These are phyloP conservation scores for Neuroterus valhalla DNA, from an alignment of 1,140 invertebrate species.

Conservation along the genomic window DNA sequence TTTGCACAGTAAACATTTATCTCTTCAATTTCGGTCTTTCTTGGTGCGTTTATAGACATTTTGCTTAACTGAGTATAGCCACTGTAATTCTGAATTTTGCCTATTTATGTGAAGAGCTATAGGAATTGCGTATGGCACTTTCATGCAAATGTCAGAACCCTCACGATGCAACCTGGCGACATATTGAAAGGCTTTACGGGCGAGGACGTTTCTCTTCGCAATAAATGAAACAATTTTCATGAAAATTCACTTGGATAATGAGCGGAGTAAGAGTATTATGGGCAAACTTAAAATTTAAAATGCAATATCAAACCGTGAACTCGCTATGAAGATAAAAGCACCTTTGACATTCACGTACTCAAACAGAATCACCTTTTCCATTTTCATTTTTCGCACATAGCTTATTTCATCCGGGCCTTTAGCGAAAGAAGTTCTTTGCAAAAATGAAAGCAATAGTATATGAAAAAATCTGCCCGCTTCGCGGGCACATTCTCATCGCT, in stretches of 20 bases:
- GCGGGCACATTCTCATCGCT: too few species aligned
- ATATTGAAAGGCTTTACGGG: constrained; percentile 25
- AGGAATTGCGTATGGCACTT: constrained; percentile 51
- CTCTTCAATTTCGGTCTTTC: neutral
- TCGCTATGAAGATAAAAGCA: constrained; percentile 10
- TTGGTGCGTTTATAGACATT: constrained; percentile 19
- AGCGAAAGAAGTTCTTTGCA: neutral
- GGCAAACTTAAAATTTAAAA: constrained; percentile 19
- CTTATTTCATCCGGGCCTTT: neutral
- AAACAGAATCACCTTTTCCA: neutral
- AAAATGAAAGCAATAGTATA: neutral
- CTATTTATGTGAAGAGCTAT: constrained; percentile 53
- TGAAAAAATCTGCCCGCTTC: too few species aligned
- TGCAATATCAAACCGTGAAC: constrained; percentile 17
- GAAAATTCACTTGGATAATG: constrained; percentile 15
- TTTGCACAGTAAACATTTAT: constrained; percentile 17
- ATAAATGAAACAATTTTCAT: constrained; percentile 25
- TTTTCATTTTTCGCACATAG: neutral
- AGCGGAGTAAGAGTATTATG: neutral
- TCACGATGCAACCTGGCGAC: constrained; percentile 24
- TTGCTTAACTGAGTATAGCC: constrained; percentile 14
- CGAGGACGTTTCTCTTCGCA: constrained; percentile 5
- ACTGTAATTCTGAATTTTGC: constrained; percentile 53
- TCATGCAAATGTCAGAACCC: constrained; percentile 47
- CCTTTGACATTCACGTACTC: neutral